Percentiles rank a stretch among this genome's conserved stretches.
These are phyloP conservation scores for Pithys albifrons DNA, from an alignment of 2,113 vertebrate genomes.

Conservation along the genomic window DNA sequence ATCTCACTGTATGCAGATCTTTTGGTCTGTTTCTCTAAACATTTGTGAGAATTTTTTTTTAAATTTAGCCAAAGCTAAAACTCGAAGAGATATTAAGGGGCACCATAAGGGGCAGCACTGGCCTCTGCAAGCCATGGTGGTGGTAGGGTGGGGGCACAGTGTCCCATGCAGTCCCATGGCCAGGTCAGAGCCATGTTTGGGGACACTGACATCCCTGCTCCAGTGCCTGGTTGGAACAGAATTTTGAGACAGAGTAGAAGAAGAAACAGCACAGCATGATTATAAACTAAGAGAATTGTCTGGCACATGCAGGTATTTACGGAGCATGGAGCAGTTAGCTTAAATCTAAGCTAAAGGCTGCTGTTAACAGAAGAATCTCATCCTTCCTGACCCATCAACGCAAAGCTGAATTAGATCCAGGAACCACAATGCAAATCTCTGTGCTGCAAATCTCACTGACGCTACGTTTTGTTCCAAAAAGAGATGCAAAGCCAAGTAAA, in stretches of 20 bases:
- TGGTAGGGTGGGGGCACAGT: background rate
- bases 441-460: slow-evolving; percentile 37
- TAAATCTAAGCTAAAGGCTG: slow-evolving; percentile 5
- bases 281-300: background rate
- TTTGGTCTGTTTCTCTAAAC: background rate
- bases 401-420: slow-evolving; percentile 42
- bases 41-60: background rate
- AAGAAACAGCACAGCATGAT: background rate
- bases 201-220: background rate
- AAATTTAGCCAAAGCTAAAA: background rate
- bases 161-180: rapidly evolving
- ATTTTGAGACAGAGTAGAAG: background rate
- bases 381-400: background rate
- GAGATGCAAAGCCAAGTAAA: slow-evolving; percentile 26
- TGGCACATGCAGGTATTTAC: background rate
- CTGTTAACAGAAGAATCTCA: slow-evolving; percentile 1
- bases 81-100: background rate
- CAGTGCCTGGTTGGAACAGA: background rate
- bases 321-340: background rate
- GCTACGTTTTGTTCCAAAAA: slow-evolving; percentile 43
- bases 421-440: slow-evolving; percentile 25
- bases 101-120: rapidly evolving
- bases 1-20: background rate
- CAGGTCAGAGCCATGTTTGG: background rate
- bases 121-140: background rate